Base-by-base conservation (phyloP, 2,888 invertebrate genomes). In the Allolobophora icterica region DNA sequence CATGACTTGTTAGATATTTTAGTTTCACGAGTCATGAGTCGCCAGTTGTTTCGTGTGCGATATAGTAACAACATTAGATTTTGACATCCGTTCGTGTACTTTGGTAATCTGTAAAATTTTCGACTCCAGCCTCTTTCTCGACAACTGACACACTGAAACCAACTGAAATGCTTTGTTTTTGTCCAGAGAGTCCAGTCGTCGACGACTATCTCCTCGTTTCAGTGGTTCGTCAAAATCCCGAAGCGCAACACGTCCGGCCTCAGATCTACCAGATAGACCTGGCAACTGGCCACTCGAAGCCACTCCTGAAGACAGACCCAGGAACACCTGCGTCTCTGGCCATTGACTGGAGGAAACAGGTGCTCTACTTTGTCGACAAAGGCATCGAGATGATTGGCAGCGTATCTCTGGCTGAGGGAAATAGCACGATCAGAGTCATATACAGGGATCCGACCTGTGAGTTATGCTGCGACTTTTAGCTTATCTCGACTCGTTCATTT, bases 261-360 rank as follows among this genome's bases (percentile, higher is more conserved):
- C 87, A 87, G 87, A 87, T 87, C 87, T 35, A 87, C 87, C 87
- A 87, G 87, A 38, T 87, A 17, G 87, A 87, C 87, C 87, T 87
- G 87, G 17, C 87, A 13, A 87, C 17, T 21, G 34, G 34, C 5
- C 34, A 87, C 35, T 30, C 87, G 6, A 87, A 87, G 87, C 87
- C 87, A 38, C 35, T 87, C 21, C 87, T 87, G 19, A 87, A 6
- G 87, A 87, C 34, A 8, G 34, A 87, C 8, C 87, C 35, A 34
- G 38, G 34, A 13, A 17, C 34, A 8, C 87, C 87, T 38, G 38
- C 87, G 87, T 87, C 87, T 38, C 19, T 87, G 87, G 87, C 87
- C 87, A 8, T 87, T 38, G 87, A 87, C 15, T 5, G 0, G 6
- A 34, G 24, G 35, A 34, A 38, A 35, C 87, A 38, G 87, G 24